Percentiles rank a stretch among this genome's conserved stretches.
These are phyloP conservation scores for Meiosimyza decipiens DNA, from an alignment of 2,888 invertebrate species.

Conservation along the genomic window DNA sequence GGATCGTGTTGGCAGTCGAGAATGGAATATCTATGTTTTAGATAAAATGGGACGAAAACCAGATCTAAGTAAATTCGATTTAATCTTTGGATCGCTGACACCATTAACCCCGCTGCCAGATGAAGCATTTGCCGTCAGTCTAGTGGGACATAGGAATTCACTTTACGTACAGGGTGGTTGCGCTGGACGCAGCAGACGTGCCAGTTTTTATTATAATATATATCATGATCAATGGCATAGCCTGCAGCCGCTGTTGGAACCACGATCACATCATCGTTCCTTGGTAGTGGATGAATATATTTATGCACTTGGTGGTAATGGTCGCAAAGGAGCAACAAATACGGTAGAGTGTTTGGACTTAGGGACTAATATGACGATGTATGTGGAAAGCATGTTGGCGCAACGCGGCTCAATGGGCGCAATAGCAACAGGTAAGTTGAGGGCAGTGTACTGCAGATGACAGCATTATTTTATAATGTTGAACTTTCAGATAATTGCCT, in stretches of 20 bases:
- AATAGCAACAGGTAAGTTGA: conserved; percentile 47
- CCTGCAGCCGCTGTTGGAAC: conserved; percentile 46
- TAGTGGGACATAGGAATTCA: conserved; percentile 51
- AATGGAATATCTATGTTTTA: conserved; percentile 56
- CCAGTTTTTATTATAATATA: conserved; percentile 54
- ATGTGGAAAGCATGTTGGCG: conserved; percentile 52
- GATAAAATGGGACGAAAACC: conserved; percentile 56
- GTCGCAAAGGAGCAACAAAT: conserved; percentile 48
- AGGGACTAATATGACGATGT: conserved; percentile 48
- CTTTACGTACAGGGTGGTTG: conserved; percentile 56
- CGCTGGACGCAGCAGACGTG: conserved; percentile 49
- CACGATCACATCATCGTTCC: conserved; percentile 56
- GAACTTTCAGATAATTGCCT: conserved; percentile 47
- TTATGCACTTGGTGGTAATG: conserved; percentile 55
- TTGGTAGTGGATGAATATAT: conserved; percentile 51
- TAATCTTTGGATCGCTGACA: conserved; percentile 47
- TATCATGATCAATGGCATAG: conserved; percentile 54
- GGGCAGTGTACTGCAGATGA: not conserved
- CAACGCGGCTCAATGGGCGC: conserved; percentile 57
- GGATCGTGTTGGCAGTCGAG: conserved; percentile 45
- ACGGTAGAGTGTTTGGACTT: conserved; percentile 54
- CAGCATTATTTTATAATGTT: too few species aligned
- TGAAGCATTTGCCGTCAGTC: conserved; percentile 53
- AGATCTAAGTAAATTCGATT: conserved; percentile 49
- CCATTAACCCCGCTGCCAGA: conserved; percentile 50